Base-by-base conservation (phyloP, 2,888 invertebrate genomes). In the Abrostola triplasia region DNA sequence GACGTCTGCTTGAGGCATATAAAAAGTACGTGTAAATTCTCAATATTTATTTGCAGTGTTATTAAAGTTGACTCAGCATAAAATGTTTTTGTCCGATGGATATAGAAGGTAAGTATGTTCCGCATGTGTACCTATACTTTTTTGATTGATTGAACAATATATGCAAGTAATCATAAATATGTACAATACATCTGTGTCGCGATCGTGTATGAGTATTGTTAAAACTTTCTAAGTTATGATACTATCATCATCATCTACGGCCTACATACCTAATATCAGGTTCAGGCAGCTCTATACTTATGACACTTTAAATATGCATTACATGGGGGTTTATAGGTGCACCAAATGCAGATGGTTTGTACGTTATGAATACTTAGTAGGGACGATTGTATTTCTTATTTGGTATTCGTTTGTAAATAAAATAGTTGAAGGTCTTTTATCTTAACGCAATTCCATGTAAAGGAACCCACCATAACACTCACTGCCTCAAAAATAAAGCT, bases 171-270 rank as follows among this genome's bases (percentile, higher is more conserved):
- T 48, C 40, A 47, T 57, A 52, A 55, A 54, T 66, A 4, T 12
- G 13, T 7, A 57, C 52, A 52, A 36, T 44, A n/a, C 47, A 63
- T 47, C 50, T 52, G 47, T 75, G 64, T 58, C 50, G 24, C 54
- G 48, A 49, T 11, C 5, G 52, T 36, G 12, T 13, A 44, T 12
- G 5, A 5, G 44, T 13, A 13, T 44, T 47, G 44, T 47, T 24
- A 47, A 8, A 10, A 24, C 44, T 47, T 47, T 47, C 44, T 47
- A 47, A 47, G 44, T 47, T 47, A 47, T 8, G 44, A 44, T 44
- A 12, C 44, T 47, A 47, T 36, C 50, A 36, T 50, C 50, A 50
- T 50, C 50, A 50, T 50, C 50, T 36, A 36, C 11, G 24, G 49
- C 49, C 49, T 35, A 35, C 11, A n/a, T 36, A 49, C 24, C 5